These are phyloP conservation scores for Halocaridina rubra DNA, from an alignment of 2,888 invertebrate species.

Conservation along the genomic window DNA sequence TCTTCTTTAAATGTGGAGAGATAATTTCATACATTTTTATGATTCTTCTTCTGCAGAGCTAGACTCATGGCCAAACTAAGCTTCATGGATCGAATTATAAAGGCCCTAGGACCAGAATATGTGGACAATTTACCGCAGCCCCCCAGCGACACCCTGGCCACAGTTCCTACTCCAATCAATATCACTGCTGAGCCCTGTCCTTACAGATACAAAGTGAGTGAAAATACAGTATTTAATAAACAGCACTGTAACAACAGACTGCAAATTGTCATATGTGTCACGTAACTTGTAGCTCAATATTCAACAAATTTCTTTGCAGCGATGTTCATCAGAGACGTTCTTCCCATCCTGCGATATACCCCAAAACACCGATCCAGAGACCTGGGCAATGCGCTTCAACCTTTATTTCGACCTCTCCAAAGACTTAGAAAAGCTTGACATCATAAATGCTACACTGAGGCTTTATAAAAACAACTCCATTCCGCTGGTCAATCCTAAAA, in stretches of 20 bases:
- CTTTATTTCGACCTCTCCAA: slow-evolving; percentile 52
- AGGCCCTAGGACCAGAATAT: slow-evolving; percentile 38
- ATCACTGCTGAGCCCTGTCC: slow-evolving; percentile 37
- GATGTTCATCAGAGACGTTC: slow-evolving; percentile 54
- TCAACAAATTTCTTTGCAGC: not conserved
- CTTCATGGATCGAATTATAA: slow-evolving; percentile 39
- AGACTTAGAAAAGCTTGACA: slow-evolving; percentile 31
- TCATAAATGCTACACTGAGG: slow-evolving; percentile 48
- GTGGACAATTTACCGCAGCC: slow-evolving; percentile 27
- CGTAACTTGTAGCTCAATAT: not conserved
- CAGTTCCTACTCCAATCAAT: slow-evolving; percentile 42
- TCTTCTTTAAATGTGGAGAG: no score
- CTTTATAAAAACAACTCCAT: slow-evolving; percentile 48
- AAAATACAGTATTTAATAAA: not conserved
- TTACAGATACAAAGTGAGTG: slow-evolving; percentile 44
- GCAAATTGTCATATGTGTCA: not conserved
- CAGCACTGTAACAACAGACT: not conserved
- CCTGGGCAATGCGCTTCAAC: slow-evolving; percentile 50
- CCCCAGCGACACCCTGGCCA: slow-evolving; percentile 52
- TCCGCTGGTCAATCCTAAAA: slow-evolving; percentile 13
- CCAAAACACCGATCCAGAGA: slow-evolving; percentile 28
- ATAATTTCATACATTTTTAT: not conserved
- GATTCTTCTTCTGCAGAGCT: not conserved
- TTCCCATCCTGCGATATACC: slow-evolving; percentile 54
- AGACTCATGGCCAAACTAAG: slow-evolving; percentile 29